These are phyloP conservation scores for Dermolepida albohirtum DNA, from an alignment of 2,888 invertebrate genomes.

Conservation along the genomic window DNA sequence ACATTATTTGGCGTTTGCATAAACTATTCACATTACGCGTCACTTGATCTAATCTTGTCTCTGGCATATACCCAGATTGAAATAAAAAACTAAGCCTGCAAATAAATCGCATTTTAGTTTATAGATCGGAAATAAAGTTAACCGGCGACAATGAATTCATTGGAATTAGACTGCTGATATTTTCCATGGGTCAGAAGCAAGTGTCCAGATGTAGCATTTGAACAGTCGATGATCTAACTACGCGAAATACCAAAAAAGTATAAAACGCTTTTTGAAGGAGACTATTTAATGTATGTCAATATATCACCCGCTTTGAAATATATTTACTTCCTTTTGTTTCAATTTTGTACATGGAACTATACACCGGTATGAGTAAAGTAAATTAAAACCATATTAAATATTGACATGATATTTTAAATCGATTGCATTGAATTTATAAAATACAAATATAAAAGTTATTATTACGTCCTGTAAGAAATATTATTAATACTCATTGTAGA, in stretches of 20 bases:
- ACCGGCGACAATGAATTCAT: conserved; percentile 13
- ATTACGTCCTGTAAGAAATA: no score
- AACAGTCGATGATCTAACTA: conserved; percentile 6
- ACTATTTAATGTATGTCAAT: no score
- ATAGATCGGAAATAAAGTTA: conserved; percentile 31
- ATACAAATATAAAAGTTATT: no score
- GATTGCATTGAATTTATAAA: no score
- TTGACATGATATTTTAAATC: no score
- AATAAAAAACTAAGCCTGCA: conserved; percentile 40
- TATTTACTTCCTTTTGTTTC: no score
- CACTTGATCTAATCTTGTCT: conserved; percentile 42
- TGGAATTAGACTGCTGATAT: conserved; percentile 7
- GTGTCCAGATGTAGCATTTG: background rate
- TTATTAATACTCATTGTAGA: no score
- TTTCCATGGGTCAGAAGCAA: conserved; percentile 7
- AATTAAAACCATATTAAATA: no score
- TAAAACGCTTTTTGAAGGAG: no score
- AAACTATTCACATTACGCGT: conserved; percentile 41
- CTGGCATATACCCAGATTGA: conserved; percentile 39
- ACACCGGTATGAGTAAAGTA: no score
- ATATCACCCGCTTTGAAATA: no score
- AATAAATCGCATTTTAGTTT: conserved; percentile 42
- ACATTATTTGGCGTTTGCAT: conserved; percentile 2
- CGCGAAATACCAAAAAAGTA: background rate
- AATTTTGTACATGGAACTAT: no score